Evolutionary conservation across 2,888 invertebrate genomes (phyloP).

Genomic region (Tiliacea citrago): DNA sequence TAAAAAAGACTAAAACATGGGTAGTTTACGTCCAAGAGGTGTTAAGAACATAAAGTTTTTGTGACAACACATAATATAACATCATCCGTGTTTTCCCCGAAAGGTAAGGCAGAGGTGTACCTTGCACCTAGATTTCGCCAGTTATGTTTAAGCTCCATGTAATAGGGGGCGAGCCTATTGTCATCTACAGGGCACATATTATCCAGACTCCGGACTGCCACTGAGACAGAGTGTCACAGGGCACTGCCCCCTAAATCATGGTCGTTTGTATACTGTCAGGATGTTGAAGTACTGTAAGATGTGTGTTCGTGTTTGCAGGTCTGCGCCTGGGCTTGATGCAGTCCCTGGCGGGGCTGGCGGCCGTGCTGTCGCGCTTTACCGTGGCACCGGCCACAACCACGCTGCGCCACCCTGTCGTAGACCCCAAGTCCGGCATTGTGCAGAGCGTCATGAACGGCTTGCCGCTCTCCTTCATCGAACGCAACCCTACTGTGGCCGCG

Average conservation of each 20-base stretch:
- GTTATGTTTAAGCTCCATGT: too few relatives aligned
- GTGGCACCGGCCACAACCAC: conserved; percentile 74
- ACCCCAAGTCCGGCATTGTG: conserved; percentile 76
- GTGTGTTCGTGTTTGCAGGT: conserved; percentile 68
- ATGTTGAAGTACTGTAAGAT: background rate
- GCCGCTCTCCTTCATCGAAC: conserved; percentile 72
- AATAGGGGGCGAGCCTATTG: too few relatives aligned
- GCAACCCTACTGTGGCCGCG: conserved; percentile 6
- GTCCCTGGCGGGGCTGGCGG: conserved; percentile 82
- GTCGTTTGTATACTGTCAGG: background rate
- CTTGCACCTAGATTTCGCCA: too few relatives aligned
- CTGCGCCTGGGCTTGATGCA: conserved; percentile 82
- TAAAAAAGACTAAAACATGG: background rate
- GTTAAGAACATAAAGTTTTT: too few relatives aligned
- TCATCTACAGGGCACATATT: too few relatives aligned
- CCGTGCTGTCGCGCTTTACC: conserved; percentile 73
- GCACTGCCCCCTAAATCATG: background rate
- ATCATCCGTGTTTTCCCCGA: too few relatives aligned
- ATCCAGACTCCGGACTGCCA: too few relatives aligned
- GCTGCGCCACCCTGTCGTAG: conserved; percentile 67
- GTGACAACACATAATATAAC: too few relatives aligned
- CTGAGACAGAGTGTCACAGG: background rate
- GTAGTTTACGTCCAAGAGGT: background rate
- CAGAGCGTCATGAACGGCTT: conserved; percentile 76
- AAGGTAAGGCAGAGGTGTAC: too few relatives aligned